Evolutionary conservation across 2,113 vertebrate genomes (phyloP).

Genomic region (Calypte anna): DNA sequence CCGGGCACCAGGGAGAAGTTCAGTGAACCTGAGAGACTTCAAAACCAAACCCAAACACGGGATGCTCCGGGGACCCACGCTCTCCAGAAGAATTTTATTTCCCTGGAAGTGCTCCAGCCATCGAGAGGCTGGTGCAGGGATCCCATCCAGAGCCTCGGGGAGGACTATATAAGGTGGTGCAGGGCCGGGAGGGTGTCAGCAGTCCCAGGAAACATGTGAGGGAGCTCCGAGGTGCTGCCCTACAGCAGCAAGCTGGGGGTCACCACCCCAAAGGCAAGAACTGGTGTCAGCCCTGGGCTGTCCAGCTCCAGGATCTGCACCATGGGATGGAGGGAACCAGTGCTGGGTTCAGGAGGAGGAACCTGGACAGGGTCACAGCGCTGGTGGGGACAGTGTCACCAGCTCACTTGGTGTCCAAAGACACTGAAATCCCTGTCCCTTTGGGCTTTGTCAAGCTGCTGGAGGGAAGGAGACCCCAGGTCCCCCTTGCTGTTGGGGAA

Average conservation of each 20-base stretch:
- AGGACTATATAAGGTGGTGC: neutral
- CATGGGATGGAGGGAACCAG: neutral
- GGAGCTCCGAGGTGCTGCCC: neutral
- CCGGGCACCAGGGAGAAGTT: neutral
- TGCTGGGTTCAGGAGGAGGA: neutral
- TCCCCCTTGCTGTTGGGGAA: neutral
- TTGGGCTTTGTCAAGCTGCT: neutral
- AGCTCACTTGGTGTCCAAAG: neutral
- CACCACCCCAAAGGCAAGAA: accelerated
- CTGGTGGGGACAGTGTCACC: neutral
- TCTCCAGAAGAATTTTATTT: neutral
- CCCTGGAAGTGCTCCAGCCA: neutral
- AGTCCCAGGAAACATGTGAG: neutral
- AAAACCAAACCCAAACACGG: neutral
- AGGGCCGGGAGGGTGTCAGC: accelerated
- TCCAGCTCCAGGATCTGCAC: neutral
- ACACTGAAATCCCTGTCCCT: neutral
- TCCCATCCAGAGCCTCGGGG: neutral
- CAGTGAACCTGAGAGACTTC: neutral
- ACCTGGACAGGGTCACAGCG: accelerated
- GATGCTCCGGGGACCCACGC: neutral
- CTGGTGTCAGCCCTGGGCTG: neutral
- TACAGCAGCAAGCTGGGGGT: neutral
- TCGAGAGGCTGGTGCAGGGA: neutral
- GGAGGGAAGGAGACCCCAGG: neutral